Conservation (phyloP, 2,113 vertebrate genomes). For the Natator depressus region DNA sequence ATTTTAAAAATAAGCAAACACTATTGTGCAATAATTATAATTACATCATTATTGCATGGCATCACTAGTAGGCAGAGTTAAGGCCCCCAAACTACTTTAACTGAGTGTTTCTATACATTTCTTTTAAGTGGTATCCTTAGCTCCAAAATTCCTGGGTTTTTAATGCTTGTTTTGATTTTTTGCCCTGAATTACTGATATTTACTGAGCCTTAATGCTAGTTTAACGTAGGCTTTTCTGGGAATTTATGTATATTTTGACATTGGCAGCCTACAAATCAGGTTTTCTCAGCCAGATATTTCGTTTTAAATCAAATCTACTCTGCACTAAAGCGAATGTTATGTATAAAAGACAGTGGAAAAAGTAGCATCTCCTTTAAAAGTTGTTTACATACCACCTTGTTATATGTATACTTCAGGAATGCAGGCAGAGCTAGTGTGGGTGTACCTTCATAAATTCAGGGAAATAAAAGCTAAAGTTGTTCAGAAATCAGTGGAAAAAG, state of each 20-base stretch:
- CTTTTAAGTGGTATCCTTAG: fast-evolving
- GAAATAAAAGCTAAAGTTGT: neutral
- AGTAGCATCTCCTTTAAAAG: neutral
- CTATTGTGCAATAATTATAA: neutral
- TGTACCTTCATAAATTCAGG: neutral
- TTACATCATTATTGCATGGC: neutral
- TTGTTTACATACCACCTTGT: fast-evolving
- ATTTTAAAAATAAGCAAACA: neutral
- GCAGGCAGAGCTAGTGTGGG: neutral
- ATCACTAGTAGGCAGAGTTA: neutral
- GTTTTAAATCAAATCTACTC: neutral
- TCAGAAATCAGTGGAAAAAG: neutral
- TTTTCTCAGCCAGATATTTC: neutral
- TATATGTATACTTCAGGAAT: neutral
- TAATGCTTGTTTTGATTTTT: neutral
- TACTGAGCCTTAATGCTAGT: neutral
- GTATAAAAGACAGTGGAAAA: neutral
- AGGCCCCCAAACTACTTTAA: neutral
- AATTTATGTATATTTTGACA: neutral
- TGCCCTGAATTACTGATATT: neutral
- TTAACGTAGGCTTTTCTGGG: neutral
- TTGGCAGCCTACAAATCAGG: neutral
- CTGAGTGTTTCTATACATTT: neutral
- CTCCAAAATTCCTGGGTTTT: neutral
- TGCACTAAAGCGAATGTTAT: neutral